Conservation (phyloP, 2,888 invertebrate species). For the Dioctria linearis region DNA sequence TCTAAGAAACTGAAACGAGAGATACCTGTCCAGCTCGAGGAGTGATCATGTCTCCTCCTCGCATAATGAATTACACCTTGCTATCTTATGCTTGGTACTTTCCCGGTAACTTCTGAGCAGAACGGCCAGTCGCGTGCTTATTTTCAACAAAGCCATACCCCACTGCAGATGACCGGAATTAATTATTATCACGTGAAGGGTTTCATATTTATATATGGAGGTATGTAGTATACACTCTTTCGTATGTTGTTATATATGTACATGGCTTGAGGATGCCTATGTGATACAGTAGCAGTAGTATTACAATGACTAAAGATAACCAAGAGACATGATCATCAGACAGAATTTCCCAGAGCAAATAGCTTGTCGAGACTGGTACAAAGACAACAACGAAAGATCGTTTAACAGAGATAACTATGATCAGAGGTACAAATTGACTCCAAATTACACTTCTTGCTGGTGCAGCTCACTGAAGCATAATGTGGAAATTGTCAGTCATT, state of each 20-base stretch:
- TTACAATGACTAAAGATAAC: no score
- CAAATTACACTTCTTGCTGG: slow-evolving; percentile 7
- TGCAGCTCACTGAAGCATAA: slow-evolving; percentile 8
- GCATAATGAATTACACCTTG: slow-evolving; percentile 45
- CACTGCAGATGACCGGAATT: slow-evolving; percentile 39
- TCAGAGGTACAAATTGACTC: slow-evolving; percentile 36
- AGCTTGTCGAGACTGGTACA: neutral
- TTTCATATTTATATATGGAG: neutral
- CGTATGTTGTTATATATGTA: neutral
- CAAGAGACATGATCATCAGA: no score
- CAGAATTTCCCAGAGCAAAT: neutral
- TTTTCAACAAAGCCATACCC: neutral
- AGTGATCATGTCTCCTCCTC: slow-evolving; percentile 29
- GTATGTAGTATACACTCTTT: neutral
- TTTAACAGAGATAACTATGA: slow-evolving; percentile 14
- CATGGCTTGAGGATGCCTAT: no score
- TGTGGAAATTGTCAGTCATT: slow-evolving; percentile 34
- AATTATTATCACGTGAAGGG: slow-evolving; percentile 21
- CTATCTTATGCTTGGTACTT: slow-evolving; percentile 9
- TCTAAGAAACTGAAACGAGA: slow-evolving; percentile 37
- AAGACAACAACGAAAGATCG: slow-evolving; percentile 6
- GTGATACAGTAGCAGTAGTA: no score
- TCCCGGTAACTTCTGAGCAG: slow-evolving; percentile 19
- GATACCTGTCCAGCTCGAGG: slow-evolving; percentile 18
- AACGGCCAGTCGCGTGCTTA: slow-evolving; percentile 41